Conservation (phyloP, 1,140 invertebrate genomes). For the Gryon sp. region DNA sequence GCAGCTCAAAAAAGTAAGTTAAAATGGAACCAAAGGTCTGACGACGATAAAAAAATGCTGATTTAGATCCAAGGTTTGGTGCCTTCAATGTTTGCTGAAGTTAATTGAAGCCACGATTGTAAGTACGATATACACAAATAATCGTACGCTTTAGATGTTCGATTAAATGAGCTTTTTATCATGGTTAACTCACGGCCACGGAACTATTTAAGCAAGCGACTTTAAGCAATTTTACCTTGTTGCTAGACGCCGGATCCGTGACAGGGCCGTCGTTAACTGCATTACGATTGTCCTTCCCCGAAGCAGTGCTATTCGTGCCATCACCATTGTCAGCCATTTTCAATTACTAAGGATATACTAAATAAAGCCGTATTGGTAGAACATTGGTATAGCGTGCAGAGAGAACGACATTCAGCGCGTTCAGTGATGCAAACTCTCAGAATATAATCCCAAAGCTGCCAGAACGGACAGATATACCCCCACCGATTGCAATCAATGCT, state of each 20-base stretch:
- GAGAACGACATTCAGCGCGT: constrained; percentile 38
- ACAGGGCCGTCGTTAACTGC: constrained; percentile 72
- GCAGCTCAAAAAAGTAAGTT: too few relatives aligned
- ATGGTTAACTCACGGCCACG: too few relatives aligned
- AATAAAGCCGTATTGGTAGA: constrained; percentile 47
- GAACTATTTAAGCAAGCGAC: too few relatives aligned
- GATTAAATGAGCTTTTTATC: too few relatives aligned
- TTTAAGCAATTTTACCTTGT: constrained; percentile 76
- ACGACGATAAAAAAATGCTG: too few relatives aligned
- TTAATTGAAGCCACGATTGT: too few relatives aligned
- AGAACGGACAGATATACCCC: constrained; percentile 4
- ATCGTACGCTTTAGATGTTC: too few relatives aligned
- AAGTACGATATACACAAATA: constrained; percentile 22
- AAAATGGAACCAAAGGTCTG: too few relatives aligned
- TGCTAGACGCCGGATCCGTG: constrained; percentile 74
- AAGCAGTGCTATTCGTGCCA: constrained; percentile 66
- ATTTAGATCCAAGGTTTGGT: too few relatives aligned
- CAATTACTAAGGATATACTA: constrained; percentile 56
- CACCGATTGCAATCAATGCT: not conserved
- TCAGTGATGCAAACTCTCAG: constrained; percentile 47
- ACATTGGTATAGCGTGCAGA: constrained; percentile 24
- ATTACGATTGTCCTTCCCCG: constrained; percentile 72
- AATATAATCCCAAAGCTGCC: constrained; percentile 21
- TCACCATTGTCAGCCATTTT: constrained; percentile 78
- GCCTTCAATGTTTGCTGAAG: too few relatives aligned